A percentile compares a stretch with the other conserved stretches of the same genome.
These are phyloP conservation scores for Alosa alosa DNA, from an alignment of 2,113 vertebrate species.

Conservation along the genomic window DNA sequence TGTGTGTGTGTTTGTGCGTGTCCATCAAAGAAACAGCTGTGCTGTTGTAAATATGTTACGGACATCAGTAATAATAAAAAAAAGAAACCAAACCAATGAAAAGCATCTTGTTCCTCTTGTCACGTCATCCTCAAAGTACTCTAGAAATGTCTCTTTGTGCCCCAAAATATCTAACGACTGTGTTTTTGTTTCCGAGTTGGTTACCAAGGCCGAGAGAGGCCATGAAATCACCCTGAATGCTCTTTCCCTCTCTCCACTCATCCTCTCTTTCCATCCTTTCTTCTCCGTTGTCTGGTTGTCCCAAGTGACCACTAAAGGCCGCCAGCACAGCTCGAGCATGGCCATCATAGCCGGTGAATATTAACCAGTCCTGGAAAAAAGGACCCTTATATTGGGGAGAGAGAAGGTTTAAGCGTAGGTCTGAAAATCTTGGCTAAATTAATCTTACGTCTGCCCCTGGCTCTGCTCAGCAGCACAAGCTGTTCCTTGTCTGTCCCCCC, in stretches of 20 bases:
- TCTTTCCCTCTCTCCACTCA: conserved; percentile 21
- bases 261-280: conserved; percentile 18
- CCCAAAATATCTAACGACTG: conserved; percentile 25
- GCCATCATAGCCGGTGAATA: conserved; percentile 48
- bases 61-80: conserved; percentile 46
- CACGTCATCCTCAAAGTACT: conserved; percentile 11
- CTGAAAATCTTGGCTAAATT: conserved; percentile 55
- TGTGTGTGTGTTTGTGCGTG: conserved; percentile 43
- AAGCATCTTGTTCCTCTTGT: conserved; percentile 9
- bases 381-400: conserved; percentile 18
- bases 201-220: conserved; percentile 18
- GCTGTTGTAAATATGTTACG: conserved; percentile 56
- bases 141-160: conserved; percentile 17
- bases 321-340: conserved; percentile 37
- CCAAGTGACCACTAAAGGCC: conserved; percentile 28
- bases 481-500: conserved; percentile 59
- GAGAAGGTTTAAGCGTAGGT: conserved; percentile 15
- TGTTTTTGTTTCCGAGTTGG: conserved; percentile 13
- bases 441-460: conserved; percentile 60
- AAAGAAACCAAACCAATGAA: conserved; percentile 48
- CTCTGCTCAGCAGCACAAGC: conserved; percentile 62
- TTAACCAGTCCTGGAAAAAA: conserved; percentile 52
- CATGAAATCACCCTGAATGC: conserved; percentile 37
- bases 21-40: conserved; percentile 60
- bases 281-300: conserved; percentile 19